These are phyloP conservation scores for Haliclystus octoradiatus DNA, from an alignment of 30 jellyfish, hydroid and myxozoan genomes.

Conservation along the genomic window DNA sequence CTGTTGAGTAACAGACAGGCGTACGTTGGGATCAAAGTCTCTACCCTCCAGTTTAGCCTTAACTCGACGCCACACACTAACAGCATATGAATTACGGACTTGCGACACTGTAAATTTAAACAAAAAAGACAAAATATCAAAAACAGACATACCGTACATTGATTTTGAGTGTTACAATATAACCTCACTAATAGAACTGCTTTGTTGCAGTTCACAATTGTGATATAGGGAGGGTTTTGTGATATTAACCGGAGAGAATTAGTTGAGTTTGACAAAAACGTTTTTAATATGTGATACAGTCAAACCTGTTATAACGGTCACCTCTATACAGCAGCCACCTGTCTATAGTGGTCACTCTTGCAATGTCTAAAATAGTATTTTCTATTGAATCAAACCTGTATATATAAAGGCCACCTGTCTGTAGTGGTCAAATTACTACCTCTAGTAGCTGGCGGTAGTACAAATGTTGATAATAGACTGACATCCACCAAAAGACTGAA, in stretches of 20 bases:
- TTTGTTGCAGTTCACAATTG: no score
- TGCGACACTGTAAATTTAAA: conserved; percentile 49
- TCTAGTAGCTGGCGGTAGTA: no score
- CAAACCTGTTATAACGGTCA: not conserved
- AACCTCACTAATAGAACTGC: no score
- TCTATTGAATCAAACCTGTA: not conserved
- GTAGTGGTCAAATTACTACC: not conserved
- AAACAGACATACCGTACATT: not conserved
- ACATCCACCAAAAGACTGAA: no score
- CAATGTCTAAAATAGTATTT: not conserved
- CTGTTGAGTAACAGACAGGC: conserved; percentile 77
- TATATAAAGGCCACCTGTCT: not conserved
- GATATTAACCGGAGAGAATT: no score
- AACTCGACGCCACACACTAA: conserved; percentile 94
- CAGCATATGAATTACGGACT: conserved; percentile 74
- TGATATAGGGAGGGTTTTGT: no score
- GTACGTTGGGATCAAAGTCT: conserved; percentile 51
- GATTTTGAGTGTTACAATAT: not conserved
- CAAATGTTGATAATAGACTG: no score
- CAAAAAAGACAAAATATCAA: not conserved
- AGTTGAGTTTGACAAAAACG: no score
- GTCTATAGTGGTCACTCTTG: not conserved
- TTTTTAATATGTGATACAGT: not conserved
- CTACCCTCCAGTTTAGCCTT: conserved; percentile 96
- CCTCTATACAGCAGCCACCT: conserved; percentile 1